These are phyloP conservation scores for Halichondria panicea DNA, from an alignment of 37 sponge, comb jelly and placozoan species.

Conservation along the genomic window DNA sequence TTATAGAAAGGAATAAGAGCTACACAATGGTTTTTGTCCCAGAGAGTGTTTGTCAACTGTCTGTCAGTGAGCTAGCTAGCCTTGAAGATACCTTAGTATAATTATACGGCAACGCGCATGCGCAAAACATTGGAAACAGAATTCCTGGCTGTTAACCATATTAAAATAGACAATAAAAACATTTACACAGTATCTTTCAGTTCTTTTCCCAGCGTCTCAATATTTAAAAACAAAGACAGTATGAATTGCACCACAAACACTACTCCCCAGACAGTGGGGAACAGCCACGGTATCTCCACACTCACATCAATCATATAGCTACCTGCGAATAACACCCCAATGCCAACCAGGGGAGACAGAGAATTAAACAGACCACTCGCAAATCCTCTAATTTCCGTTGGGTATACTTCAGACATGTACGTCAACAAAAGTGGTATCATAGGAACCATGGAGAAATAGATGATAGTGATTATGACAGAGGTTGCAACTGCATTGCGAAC, in stretches of 20 bases:
- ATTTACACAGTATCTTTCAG: constrained; percentile 26
- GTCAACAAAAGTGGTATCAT: constrained; percentile 31
- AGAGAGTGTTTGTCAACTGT: too few relatives aligned
- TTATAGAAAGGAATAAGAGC: too few relatives aligned
- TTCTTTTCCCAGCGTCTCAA: constrained; percentile 26
- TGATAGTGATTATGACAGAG: constrained; percentile 32
- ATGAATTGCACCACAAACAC: constrained; percentile 31
- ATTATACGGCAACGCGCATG: too few relatives aligned
- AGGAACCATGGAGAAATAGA: constrained; percentile 55
- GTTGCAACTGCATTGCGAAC: constrained; percentile 17
- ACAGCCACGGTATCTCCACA: constrained; percentile 46
- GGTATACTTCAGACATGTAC: constrained; percentile 52
- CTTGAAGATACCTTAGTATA: too few relatives aligned
- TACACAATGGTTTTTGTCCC: too few relatives aligned
- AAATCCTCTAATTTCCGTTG: constrained; percentile 30
- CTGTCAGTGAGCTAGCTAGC: too few relatives aligned
- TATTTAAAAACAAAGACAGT: constrained; percentile 31
- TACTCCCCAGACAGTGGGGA: constrained; percentile 31
- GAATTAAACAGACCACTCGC: constrained; percentile 15
- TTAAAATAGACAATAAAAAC: too few relatives aligned
- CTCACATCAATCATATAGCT: constrained; percentile 33
- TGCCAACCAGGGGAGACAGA: not conserved
- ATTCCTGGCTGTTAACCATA: too few relatives aligned
- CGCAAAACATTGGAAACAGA: too few relatives aligned
- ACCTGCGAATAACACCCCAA: constrained; percentile 28